Base-by-base conservation (phyloP, 2,113 vertebrate species). In the Anhinga anhinga region DNA sequence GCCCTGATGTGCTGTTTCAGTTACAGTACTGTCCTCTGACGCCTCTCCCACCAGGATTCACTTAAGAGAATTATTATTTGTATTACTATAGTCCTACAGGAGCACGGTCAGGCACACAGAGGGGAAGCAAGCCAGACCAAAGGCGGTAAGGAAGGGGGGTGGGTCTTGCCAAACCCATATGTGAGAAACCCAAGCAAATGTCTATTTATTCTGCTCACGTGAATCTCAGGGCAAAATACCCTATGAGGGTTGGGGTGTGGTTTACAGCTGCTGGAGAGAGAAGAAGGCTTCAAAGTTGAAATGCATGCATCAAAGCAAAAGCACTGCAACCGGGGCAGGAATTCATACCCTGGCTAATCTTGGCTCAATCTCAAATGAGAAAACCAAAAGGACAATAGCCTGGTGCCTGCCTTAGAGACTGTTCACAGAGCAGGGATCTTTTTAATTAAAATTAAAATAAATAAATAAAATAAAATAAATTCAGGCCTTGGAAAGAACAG, bases 251-350 rank as follows among this genome's bases (percentile, higher is more conserved):
- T 16, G 23, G 42, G 8, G 15, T 45, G 36, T 70, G 73, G 42
- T 13, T 84, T 61, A 32, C 85, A 85, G 49, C 50, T 87, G 55
- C 69, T 53, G 50, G 40, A 42, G 36, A 78, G 30, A 61, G 52
- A 70, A 55, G 65, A 25, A 2, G 23, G 82, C 72, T 42, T 74
- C 71, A 53, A 59, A 63, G 50, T 34, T 70, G 53, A 95, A 91
- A 86, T 50, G 36, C 25, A 42, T 42, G 56, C 38, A 88, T 45
- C 87, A 91, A 86, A 83, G 72, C 52, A 89, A 63, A 79, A 67
- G 32, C 67, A 13, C 32, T 63, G 56, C 42, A 45, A 18, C 34
- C 0, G 0, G 20, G 32, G 15, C 38, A 63, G 71, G 21, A 49
- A 38, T 78, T 49, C 67, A 59, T 69, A 25, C 19, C 32, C 49